Percentiles rank a stretch among this genome's conserved stretches.
phyloP scores from a whole-genome alignment of 2,888 invertebrate genomes.

The Limenitis camilla region DNA sequence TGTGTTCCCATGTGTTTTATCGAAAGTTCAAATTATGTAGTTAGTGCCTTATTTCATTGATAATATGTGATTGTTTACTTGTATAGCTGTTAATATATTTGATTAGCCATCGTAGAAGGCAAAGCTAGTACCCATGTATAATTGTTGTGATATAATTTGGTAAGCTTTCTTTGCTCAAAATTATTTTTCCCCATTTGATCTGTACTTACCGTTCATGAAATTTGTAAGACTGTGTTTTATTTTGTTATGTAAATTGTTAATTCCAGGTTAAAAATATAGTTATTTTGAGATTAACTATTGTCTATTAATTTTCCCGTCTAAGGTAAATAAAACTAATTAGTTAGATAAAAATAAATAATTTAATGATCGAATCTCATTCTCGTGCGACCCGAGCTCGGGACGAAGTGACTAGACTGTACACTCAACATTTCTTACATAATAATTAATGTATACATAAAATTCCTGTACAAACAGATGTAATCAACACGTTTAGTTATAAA shows the following conservation, averaged over 20 bases:
- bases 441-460: conserved; percentile 61
- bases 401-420: conserved; percentile 72
- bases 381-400: conserved; percentile 66
- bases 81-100: conserved; percentile 10
- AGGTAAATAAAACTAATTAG: conserved; percentile 9
- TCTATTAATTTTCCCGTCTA: conserved; percentile 23
- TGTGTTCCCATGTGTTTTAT: conserved; percentile 21
- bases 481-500: conserved; percentile 57
- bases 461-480: conserved; percentile 67
- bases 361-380: conserved; percentile 59
- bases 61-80: conserved; percentile 16
- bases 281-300: conserved; percentile 56
- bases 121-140: conserved; percentile 46
- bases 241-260: conserved; percentile 71
- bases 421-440: conserved; percentile 64
- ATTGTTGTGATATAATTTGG: conserved; percentile 63
- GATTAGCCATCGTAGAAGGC: conserved; percentile 29
- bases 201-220: conserved; percentile 71
- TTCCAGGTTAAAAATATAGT: conserved; percentile 71
- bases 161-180: conserved; percentile 62
- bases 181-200: conserved; percentile 49
- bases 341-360: conserved; percentile 71
- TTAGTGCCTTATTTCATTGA: conserved; percentile 56
- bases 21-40: conserved; percentile 25
- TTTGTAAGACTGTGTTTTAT: conserved; percentile 73